Evolutionary conservation across 1,140 invertebrate species (phyloP), one percentile per base, ranked within the genome.

Genomic region (Araneus ventricosus): DNA sequence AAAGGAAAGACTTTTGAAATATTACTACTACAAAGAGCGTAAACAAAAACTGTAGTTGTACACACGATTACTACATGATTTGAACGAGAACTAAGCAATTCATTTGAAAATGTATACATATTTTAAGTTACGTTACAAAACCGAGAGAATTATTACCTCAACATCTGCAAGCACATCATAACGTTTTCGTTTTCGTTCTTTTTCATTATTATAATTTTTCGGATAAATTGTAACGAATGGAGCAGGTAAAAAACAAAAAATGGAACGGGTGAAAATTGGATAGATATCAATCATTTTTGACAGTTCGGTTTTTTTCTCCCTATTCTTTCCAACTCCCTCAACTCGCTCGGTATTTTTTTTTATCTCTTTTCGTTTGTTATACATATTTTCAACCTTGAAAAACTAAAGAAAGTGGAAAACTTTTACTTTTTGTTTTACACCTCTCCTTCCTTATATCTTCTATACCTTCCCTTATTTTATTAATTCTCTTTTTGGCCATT

Each of bases 241-340:
- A 24, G 61, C 34, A 63, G 57, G 34, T 37, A 52, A 79, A 37
- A 34, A 39, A 14, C 10, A 37, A 4, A 52, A 75, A 75, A 63
- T 22, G 45, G 8, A 57, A 57, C 70, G 88, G 67, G 88, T 41
- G 70, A 89, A 89, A 89, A 89, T 89, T 89, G 70, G 88, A 57
- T 79, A 37, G 63, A 89, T 79, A 89, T 89, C 88, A 75, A 89
- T 89, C 88, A 89, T 89, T 89, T 89, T 89, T 89, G 88, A 89
- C 88, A 89, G 88, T 89, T 89, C 67, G 1, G 84, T 34, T 59
- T 22, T 75, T 79, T 79, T 52, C 57, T 2, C 14, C 24, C n/a
- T 22, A 14, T 75, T 0, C 20, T 75, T 34, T 34, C 70, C 34
- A 30, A 75, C 70, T 34, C 70, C 30, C 30, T 20, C 30, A 34